Evolutionary conservation across 2,797 vertebrate genomes (phyloP).

Genomic region (Bradypus variegatus): DNA sequence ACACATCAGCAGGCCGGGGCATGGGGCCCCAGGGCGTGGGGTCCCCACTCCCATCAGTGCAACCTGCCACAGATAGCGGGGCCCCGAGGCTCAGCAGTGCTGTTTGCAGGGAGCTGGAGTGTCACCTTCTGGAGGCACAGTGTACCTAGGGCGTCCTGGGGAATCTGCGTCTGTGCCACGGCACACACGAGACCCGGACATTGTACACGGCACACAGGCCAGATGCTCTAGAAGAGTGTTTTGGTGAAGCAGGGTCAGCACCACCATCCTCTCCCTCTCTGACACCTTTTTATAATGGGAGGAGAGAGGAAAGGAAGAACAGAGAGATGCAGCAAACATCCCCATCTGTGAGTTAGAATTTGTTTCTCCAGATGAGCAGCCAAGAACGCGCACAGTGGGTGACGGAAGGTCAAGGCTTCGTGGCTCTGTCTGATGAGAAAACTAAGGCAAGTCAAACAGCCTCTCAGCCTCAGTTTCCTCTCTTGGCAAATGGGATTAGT

Average conservation of each 20-base stretch:
- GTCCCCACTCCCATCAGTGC: too few species aligned
- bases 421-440: neutral
- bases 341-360: neutral
- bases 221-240: neutral
- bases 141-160: too few species aligned
- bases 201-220: neutral
- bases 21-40: too few species aligned
- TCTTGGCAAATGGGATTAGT: neutral
- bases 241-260: neutral
- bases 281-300: neutral
- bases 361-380: neutral
- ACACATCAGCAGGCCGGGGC: too few species aligned
- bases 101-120: too few species aligned
- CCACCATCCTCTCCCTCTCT: neutral
- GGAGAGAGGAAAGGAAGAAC: neutral
- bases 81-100: too few species aligned
- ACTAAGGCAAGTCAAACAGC: neutral
- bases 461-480: neutral
- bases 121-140: too few species aligned
- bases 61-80: too few species aligned
- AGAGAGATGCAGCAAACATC: too few species aligned
- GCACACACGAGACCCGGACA: neutral
- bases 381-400: fast-evolving
- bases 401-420: neutral
- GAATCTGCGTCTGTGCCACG: neutral